These are phyloP conservation scores for Pleuronectes platessa DNA, from an alignment of 2,113 vertebrate species.

Conservation along the genomic window DNA sequence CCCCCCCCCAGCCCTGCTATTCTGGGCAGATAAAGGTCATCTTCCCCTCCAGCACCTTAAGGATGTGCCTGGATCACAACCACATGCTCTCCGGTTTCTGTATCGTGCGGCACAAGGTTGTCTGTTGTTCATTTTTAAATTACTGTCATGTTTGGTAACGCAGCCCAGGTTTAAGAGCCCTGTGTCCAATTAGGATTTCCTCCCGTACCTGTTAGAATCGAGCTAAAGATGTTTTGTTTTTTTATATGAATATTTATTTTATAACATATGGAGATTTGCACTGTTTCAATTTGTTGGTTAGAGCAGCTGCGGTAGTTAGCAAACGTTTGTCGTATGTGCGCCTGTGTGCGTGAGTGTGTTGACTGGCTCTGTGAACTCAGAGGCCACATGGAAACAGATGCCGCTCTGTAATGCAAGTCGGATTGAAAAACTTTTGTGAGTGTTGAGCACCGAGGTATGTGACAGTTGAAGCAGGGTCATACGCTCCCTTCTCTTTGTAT, in stretches of 20 bases:
- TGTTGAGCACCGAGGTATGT: slow-evolving; percentile 34
- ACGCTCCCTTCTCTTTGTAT: slow-evolving; percentile 43
- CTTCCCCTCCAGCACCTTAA: slow-evolving; percentile 45
- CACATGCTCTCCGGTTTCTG: slow-evolving; percentile 19
- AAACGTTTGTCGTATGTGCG: slow-evolving; percentile 5
- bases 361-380: not conserved
- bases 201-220: not conserved
- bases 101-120: not conserved
- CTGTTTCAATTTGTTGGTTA: not conserved
- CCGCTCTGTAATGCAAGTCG: slow-evolving; percentile 40
- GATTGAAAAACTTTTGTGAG: slow-evolving; percentile 9
- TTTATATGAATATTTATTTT: not conserved
- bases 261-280: not conserved
- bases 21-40: slow-evolving; percentile 65
- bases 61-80: slow-evolving; percentile 41
- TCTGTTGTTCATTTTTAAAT: not conserved
- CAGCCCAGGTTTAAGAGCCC: not conserved
- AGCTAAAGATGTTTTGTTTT: not conserved
- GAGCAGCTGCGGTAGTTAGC: not conserved
- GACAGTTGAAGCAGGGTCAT: slow-evolving; percentile 46
- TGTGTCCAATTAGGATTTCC: not conserved
- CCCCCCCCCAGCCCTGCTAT: slow-evolving; percentile 63
- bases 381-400: slow-evolving; percentile 38
- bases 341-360: slow-evolving; percentile 2
- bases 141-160: not conserved